Evolutionary conservation across 2,113 vertebrate species (phyloP).

Genomic region (Notothenia rossii): DNA sequence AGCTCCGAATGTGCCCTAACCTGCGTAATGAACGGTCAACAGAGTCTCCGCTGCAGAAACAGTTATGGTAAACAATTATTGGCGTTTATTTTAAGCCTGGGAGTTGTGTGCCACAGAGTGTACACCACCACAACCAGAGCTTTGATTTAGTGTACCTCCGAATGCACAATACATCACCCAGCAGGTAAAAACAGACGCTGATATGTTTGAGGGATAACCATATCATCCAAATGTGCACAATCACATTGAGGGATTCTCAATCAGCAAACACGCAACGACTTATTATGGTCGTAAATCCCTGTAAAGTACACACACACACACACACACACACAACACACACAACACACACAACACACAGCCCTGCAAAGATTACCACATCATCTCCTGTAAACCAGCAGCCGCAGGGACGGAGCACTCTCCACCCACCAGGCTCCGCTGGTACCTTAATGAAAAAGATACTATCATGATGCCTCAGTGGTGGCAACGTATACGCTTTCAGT

Average conservation of each 20-base stretch:
- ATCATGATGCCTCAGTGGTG: slow-evolving; percentile 43
- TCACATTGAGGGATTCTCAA: neutral
- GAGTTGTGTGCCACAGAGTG: neutral
- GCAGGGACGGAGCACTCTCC: slow-evolving; percentile 45
- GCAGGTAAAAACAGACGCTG: neutral
- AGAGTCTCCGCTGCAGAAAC: slow-evolving; percentile 26
- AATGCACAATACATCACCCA: neutral
- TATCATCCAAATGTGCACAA: neutral
- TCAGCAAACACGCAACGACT: no score
- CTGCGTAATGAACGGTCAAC: slow-evolving; percentile 63
- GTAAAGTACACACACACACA: neutral
- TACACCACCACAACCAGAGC: slow-evolving; percentile 5
- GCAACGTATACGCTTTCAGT: slow-evolving; percentile 15
- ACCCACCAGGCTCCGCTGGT: slow-evolving; percentile 53
- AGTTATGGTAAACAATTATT: slow-evolving; percentile 52
- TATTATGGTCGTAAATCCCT: neutral
- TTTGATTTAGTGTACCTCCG: neutral
- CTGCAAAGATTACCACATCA: slow-evolving; percentile 32
- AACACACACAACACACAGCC: neutral
- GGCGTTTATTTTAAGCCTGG: slow-evolving; percentile 47
- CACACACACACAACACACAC: no score
- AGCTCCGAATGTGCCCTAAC: slow-evolving; percentile 52
- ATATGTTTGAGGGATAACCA: neutral
- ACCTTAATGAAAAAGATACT: slow-evolving; percentile 52
- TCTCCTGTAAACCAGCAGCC: slow-evolving; percentile 37